Base-by-base conservation (phyloP, 2,797 vertebrate genomes). In the Cyclura pinguis region DNA sequence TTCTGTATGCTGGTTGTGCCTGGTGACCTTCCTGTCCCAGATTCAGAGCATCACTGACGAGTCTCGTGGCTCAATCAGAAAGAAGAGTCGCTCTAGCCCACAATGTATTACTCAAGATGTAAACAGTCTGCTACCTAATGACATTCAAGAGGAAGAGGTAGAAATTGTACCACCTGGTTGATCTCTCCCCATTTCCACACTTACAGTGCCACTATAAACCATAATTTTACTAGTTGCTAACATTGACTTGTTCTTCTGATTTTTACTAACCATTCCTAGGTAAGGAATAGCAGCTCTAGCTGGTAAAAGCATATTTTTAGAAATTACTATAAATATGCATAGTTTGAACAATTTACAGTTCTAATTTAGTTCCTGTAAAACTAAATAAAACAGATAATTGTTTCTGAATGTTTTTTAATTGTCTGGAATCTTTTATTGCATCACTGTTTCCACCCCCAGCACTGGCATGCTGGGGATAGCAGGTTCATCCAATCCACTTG, bases 1-100 rank as follows among this genome's bases (percentile, higher is more conserved):
- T 89, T 86, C 80, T 95, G 87, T 93, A 94, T 95, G 86, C 93
- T 90, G 59, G 73, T 91, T 84, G 94, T 95, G 89, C 76, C 82
- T 91, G 88, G 95, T 96, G 93, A 96, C 94, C 0, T 94, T 93
- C 92, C 89, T 93, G 50, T 89, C 96, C 96, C 98, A 98, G 98
- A 99, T 99, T 98, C 98, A 99, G 97, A 98, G 98, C 97, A 98
- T 99, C 98, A 98, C 98, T 93, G 98, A 98, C 67, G 98, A 98
- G 92, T 99, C 98, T 27, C 98, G 97, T 97, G 97, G 97, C 97
- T 98, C 98, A 91, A 96, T 98, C 97, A 98, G 98, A 97, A 98
- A 98, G 96, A 98, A 98, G 98, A 98, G 98, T 96, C 97, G 91
- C 93, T 95, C 92, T 90, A 95, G 96, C 76, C 94, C 93, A 32